These are phyloP conservation scores for Diuraphis noxia DNA, from an alignment of 1,140 invertebrate species.

Conservation along the genomic window DNA sequence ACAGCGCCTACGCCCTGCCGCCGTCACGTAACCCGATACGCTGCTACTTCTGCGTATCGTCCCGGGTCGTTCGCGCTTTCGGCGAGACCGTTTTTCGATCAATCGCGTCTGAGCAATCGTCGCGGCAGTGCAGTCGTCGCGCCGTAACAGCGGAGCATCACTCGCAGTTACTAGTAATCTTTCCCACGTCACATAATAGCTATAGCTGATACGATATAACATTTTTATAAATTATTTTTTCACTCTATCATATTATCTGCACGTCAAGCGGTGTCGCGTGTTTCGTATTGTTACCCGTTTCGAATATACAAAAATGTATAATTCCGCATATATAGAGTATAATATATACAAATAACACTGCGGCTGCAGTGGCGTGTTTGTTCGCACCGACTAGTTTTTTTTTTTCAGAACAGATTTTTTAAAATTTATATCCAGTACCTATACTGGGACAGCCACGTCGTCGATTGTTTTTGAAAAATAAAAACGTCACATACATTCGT, in stretches of 20 bases:
- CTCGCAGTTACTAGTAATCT: not conserved
- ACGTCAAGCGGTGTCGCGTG: too few relatives aligned
- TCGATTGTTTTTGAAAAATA: not conserved
- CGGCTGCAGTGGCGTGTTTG: too few relatives aligned
- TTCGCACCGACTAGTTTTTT: not conserved
- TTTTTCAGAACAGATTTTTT: not conserved
- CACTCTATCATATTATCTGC: too few relatives aligned
- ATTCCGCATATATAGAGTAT: too few relatives aligned
- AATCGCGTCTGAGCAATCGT: not conserved
- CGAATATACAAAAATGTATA: too few relatives aligned
- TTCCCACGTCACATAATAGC: not conserved
- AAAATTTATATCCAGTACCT: not conserved
- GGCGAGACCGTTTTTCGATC: not conserved
- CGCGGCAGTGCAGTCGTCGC: not conserved
- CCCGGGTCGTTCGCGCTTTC: not conserved
- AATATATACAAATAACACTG: too few relatives aligned
- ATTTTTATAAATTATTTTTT: too few relatives aligned
- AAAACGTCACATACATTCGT: not conserved
- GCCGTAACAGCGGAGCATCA: not conserved
- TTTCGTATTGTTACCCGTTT: not conserved
- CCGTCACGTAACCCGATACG: not conserved
- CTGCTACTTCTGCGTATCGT: not conserved
- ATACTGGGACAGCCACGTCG: not conserved
- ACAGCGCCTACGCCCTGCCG: constrained; percentile 18
- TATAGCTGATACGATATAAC: too few relatives aligned